phyloP scores from a whole-genome alignment of 2,797 vertebrate species.

The Arnoldichthys spilopterus region DNA sequence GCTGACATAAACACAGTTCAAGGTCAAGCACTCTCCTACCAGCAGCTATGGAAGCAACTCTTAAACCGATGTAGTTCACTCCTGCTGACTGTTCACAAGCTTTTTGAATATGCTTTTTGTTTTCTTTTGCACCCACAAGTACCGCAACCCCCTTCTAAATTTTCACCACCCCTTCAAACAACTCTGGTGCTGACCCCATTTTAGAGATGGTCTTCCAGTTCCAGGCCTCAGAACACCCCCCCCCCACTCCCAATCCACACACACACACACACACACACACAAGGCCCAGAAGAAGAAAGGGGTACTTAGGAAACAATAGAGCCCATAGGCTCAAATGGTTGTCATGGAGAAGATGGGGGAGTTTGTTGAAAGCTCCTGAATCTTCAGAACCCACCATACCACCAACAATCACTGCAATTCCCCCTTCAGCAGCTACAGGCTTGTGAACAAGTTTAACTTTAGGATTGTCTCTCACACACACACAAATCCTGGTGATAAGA shows the following conservation, averaged over 20 bases:
- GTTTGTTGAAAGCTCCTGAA: not conserved
- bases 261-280: no score
- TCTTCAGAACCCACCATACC: not conserved
- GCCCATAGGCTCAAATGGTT: not conserved
- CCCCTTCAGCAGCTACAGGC: slow-evolving; percentile 1
- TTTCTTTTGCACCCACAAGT: no score
- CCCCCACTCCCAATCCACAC: not conserved
- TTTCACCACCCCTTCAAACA: no score
- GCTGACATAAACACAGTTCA: slow-evolving; percentile 2
- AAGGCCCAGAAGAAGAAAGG: not conserved
- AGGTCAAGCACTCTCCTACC: not conserved
- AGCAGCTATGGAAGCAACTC: not conserved
- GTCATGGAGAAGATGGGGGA: not conserved
- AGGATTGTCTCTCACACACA: not conserved
- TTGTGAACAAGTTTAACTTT: not conserved
- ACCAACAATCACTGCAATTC: not conserved
- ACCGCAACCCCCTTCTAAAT: no score
- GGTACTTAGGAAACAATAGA: not conserved
- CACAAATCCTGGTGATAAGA: slow-evolving; percentile 25
- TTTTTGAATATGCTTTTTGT: no score
- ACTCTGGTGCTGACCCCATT: no score
- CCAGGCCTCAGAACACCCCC: not conserved
- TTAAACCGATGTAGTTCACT: slow-evolving; percentile 12
- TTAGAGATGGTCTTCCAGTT: not conserved
- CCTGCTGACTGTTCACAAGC: not conserved